A percentile compares a stretch with the other conserved stretches of the same genome.
phyloP scores from a whole-genome alignment of 2,888 invertebrate genomes.

The Caenorhabditis panamensis region DNA sequence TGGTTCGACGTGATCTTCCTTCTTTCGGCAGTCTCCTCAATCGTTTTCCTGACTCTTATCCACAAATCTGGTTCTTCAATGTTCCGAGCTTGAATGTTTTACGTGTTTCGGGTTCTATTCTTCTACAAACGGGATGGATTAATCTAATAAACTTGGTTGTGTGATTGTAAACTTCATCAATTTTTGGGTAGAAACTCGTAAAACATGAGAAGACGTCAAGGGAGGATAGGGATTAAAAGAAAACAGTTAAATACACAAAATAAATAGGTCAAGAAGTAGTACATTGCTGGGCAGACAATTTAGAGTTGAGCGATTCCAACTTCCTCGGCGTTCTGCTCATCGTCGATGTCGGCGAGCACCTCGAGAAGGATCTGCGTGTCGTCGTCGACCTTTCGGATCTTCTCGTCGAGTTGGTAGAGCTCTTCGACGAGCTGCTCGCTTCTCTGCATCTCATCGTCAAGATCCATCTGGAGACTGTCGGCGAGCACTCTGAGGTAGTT shows the following conservation, averaged over 20 bases:
- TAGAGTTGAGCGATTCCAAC: slow-evolving; percentile 25
- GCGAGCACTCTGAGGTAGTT: slow-evolving; percentile 42
- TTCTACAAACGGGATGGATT: background rate
- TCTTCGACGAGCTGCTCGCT: slow-evolving; percentile 13
- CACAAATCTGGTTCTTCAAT: slow-evolving; percentile 85
- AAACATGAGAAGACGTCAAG: slow-evolving; percentile 19
- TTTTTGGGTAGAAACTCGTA: slow-evolving; percentile 22
- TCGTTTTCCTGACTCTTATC: slow-evolving; percentile 94
- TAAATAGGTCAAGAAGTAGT: background rate
- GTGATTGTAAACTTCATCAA: background rate
- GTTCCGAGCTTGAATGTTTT: slow-evolving; percentile 37
- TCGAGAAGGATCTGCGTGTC: slow-evolving; percentile 41
- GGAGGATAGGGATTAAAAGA: background rate
- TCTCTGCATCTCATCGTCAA: slow-evolving; percentile 23
- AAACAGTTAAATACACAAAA: slow-evolving; percentile 27
- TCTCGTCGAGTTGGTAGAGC: slow-evolving; percentile 21
- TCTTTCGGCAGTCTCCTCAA: slow-evolving; percentile 94
- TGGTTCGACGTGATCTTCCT: slow-evolving; percentile 99
- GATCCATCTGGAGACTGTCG: slow-evolving; percentile 28
- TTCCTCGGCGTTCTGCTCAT: slow-evolving; percentile 31
- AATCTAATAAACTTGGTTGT: slow-evolving; percentile 11
- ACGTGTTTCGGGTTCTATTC: slow-evolving; percentile 3
- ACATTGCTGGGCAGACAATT: background rate
- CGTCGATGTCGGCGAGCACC: slow-evolving; percentile 39
- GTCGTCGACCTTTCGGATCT: slow-evolving; percentile 19